A percentile compares a stretch with the other conserved stretches of the same genome.
phyloP scores from a whole-genome alignment of 2,797 vertebrate genomes.

The Falco naumanni region DNA sequence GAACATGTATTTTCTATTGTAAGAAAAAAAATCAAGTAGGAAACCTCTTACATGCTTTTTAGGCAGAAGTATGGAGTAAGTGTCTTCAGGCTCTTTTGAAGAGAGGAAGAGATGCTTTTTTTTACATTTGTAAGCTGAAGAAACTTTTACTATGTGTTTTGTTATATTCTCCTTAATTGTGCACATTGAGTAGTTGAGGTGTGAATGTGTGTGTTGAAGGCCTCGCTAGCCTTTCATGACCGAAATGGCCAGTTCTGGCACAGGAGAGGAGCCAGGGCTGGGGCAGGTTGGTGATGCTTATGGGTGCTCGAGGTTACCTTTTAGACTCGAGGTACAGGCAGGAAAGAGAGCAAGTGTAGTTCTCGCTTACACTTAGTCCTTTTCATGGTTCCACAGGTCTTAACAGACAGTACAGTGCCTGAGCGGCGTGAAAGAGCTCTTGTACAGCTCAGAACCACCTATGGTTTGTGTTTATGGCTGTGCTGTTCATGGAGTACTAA shows the following conservation, averaged over 20 bases:
- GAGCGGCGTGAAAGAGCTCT: background rate
- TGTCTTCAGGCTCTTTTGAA: rapidly evolving
- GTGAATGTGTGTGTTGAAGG: background rate
- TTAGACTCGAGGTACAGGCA: background rate
- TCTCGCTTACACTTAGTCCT: background rate
- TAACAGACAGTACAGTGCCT: background rate
- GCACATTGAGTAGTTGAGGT: rapidly evolving
- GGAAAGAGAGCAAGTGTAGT: background rate
- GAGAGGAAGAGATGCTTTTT: background rate
- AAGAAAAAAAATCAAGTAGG: background rate
- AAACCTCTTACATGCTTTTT: background rate
- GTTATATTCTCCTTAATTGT: background rate
- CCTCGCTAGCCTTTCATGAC: background rate
- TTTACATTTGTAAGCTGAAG: background rate
- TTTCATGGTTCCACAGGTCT: background rate
- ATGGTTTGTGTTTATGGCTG: background rate
- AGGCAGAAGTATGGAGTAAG: background rate
- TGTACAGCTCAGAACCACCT: background rate
- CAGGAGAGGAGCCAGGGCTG: background rate
- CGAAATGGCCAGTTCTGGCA: background rate
- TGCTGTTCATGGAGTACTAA: background rate
- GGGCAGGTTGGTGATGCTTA: background rate
- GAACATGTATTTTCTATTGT: background rate
- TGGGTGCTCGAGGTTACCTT: background rate
- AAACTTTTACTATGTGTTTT: background rate